phyloP scores from a whole-genome alignment of 2,113 vertebrate species.

The Phrynosoma blainvillii region DNA sequence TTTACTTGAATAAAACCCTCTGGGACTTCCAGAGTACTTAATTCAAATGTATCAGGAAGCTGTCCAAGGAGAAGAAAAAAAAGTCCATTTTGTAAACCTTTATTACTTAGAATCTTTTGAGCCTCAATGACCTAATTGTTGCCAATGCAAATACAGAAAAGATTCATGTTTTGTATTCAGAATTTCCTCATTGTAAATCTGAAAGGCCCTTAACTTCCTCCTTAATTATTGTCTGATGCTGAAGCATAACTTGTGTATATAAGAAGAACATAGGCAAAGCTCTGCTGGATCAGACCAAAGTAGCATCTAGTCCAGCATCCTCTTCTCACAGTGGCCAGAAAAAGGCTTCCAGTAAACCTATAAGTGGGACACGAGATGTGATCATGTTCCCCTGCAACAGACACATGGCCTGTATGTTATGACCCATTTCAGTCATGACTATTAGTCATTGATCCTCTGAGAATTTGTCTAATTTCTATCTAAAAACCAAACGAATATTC shows the following conservation, averaged over 20 bases:
- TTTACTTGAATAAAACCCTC: too few species aligned
- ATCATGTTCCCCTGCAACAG: too few species aligned
- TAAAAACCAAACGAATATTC: neutral
- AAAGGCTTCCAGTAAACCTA: too few species aligned
- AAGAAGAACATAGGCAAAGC: neutral
- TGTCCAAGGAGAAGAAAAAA: neutral
- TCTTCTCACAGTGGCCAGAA: too few species aligned
- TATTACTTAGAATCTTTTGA: neutral
- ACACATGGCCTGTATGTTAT: too few species aligned
- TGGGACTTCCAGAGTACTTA: neutral
- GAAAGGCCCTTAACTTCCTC: neutral
- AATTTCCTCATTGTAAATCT: slow-evolving; percentile 14
- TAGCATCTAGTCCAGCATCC: too few species aligned
- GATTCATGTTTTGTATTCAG: slow-evolving; percentile 4
- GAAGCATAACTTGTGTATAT: neutral
- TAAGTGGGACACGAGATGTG: too few species aligned
- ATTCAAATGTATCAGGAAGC: neutral
- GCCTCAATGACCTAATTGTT: slow-evolving; percentile 2
- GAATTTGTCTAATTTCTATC: neutral
- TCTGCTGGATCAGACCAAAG: too few species aligned
- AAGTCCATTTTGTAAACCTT: neutral
- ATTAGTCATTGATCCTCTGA: too few species aligned
- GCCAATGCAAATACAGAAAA: slow-evolving; percentile 5
- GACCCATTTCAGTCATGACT: too few species aligned
- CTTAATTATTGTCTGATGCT: neutral